A percentile compares a stretch with the other conserved stretches of the same genome.
Conservation (phyloP, 1,140 invertebrate species). For the Drosophila aff. region DNA sequence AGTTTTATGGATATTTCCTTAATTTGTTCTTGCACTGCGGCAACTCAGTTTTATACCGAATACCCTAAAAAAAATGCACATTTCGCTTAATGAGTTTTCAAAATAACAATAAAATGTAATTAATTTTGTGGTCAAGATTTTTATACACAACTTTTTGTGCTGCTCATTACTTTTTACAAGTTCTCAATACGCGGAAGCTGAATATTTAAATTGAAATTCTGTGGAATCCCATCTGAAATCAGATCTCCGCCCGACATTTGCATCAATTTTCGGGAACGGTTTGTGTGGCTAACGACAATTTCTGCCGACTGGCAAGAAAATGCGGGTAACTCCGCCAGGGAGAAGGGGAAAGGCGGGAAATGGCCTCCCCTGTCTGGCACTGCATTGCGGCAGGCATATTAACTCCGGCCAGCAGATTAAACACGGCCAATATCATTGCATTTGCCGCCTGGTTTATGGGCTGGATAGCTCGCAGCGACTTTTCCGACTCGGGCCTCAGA, state of each 20-base stretch:
- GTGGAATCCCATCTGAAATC: not conserved
- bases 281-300: conserved; percentile 24
- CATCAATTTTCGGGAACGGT: conserved; percentile 15
- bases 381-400: conserved; percentile 58
- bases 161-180: not conserved
- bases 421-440: conserved; percentile 60
- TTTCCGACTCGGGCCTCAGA: not conserved
- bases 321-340: not conserved
- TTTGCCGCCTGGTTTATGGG: conserved; percentile 71
- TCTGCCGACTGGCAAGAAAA: conserved; percentile 47
- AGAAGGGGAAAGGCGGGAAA: not conserved
- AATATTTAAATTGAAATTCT: conserved; percentile 15
- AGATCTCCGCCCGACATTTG: conserved; percentile 9
- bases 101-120: conserved; percentile 23
- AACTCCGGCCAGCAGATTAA: conserved; percentile 62
- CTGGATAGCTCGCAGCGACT: conserved; percentile 44
- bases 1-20: not conserved
- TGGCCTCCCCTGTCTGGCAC: conserved; percentile 32
- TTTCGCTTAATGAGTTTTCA: conserved; percentile 5
- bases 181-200: too few species aligned
- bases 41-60: not conserved
- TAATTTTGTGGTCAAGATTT: conserved; percentile 8
- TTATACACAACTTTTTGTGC: not conserved
- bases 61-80: not conserved
- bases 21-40: not conserved